Conservation (phyloP, 2,113 vertebrate species). For the Saiga tatarica region DNA sequence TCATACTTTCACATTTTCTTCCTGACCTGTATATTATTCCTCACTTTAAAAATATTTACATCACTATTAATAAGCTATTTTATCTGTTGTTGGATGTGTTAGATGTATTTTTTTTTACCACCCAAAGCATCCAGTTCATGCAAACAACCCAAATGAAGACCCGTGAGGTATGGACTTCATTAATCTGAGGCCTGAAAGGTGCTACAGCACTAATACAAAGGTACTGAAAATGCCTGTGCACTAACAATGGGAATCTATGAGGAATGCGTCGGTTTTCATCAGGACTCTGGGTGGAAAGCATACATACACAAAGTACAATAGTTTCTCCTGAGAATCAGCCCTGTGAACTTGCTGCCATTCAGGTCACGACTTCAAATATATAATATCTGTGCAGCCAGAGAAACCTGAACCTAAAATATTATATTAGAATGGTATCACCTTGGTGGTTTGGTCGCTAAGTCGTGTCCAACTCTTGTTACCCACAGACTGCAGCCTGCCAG, state of each 20-base stretch:
- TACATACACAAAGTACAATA: neutral
- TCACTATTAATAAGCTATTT: neutral
- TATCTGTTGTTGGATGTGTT: neutral
- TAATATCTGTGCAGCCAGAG: neutral
- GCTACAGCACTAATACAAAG: neutral
- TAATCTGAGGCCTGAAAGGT: neutral
- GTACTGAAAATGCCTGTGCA: neutral
- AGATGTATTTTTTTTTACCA: neutral
- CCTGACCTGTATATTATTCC: neutral
- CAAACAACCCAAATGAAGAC: neutral
- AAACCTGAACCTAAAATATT: neutral
- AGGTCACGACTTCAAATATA: conserved; percentile 29
- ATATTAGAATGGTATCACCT: neutral
- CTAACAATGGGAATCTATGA: neutral
- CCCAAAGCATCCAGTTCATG: neutral
- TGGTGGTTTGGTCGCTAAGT: neutral
- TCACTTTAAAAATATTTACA: neutral
- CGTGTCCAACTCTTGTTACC: neutral
- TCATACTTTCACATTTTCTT: neutral
- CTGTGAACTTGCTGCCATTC: neutral
- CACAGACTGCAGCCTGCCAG: neutral
- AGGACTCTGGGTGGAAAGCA: neutral
- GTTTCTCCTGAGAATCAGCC: neutral
- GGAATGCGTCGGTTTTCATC: neutral
- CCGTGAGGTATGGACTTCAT: neutral